phyloP scores from a whole-genome alignment of 2,888 invertebrate species.

The Ommatoiulus sabulosus region DNA sequence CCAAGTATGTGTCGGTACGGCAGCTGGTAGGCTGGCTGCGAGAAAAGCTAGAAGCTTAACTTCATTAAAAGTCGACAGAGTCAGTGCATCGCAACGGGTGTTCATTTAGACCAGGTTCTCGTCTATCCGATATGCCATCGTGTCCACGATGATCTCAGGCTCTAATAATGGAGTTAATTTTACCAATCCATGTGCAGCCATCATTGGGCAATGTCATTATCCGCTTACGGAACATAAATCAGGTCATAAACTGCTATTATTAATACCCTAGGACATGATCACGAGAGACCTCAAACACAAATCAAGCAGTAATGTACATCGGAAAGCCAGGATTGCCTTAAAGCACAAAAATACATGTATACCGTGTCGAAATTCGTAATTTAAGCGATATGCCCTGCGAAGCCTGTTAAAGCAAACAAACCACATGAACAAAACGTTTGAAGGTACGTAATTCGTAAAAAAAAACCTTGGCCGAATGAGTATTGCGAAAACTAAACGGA shows the following conservation, averaged over 20 bases:
- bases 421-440: no score
- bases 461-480: no score
- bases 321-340: neutral
- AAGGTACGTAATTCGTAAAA: no score
- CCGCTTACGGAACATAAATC: slow-evolving; percentile 19
- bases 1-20: neutral
- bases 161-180: slow-evolving; percentile 10
- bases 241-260: neutral
- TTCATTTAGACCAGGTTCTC: neutral
- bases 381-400: no score
- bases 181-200: neutral
- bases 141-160: neutral
- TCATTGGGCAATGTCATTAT: neutral
- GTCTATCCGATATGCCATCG: neutral
- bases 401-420: no score
- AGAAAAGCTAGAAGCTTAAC: neutral
- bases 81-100: neutral
- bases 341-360: no score
- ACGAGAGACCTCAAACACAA: neutral
- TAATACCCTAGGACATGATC: neutral
- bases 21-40: neutral
- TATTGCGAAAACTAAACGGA: no score
- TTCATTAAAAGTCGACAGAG: neutral
- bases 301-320: neutral
- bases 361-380: no score